Evolutionary conservation across 2,888 invertebrate genomes (phyloP).

Genomic region (Coecobrya sp.): DNA sequence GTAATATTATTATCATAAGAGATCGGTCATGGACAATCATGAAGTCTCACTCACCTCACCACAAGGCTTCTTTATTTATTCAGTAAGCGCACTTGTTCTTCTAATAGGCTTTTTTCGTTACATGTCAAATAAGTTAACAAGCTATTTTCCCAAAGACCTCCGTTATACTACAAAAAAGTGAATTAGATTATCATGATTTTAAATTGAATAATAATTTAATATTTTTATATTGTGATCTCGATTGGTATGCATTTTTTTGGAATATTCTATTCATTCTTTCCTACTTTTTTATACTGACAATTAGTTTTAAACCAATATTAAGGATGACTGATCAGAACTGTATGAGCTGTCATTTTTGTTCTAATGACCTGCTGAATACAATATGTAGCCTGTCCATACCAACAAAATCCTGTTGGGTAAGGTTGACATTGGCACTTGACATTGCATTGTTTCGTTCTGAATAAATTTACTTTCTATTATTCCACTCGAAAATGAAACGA

Average conservation of each 20-base stretch:
- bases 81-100: background rate
- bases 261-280: no score
- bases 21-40: slow-evolving; percentile 75
- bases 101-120: background rate
- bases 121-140: background rate
- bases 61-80: background rate
- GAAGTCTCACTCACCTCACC: slow-evolving; percentile 12
- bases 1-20: background rate
- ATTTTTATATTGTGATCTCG: background rate
- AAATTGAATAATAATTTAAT: background rate
- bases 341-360: no score
- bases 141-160: background rate
- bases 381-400: background rate
- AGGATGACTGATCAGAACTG: background rate
- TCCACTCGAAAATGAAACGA: background rate
- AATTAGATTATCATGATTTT: slow-evolving; percentile 36
- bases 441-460: slow-evolving; percentile 37
- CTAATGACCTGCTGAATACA: background rate
- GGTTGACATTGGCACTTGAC: slow-evolving; percentile 60
- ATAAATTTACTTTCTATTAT: background rate
- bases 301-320: slow-evolving; percentile 34
- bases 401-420: background rate
- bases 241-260: no score
- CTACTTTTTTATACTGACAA: background rate
- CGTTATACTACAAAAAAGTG: background rate